A percentile compares a stretch with the other conserved stretches of the same genome.
These are phyloP conservation scores for Drosophila dunni DNA, from an alignment of 1,140 invertebrate genomes.

Conservation along the genomic window DNA sequence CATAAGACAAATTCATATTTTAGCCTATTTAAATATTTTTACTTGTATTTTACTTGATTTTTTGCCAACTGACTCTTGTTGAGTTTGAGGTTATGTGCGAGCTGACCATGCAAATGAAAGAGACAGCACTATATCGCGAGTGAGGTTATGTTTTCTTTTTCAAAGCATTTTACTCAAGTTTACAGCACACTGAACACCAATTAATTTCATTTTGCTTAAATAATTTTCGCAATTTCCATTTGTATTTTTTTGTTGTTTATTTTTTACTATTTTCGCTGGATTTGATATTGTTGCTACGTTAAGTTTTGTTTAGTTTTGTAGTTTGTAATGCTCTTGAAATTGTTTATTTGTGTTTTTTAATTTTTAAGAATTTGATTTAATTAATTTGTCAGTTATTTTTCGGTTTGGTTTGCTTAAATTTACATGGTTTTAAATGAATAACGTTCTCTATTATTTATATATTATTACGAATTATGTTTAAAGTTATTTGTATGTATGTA, in stretches of 20 bases:
- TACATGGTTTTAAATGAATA: constrained; percentile 53
- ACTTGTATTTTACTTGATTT: constrained; percentile 17
- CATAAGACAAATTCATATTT: constrained; percentile 63
- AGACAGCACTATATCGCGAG: constrained; percentile 11
- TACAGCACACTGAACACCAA: constrained; percentile 25
- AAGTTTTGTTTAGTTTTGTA: constrained; percentile 21
- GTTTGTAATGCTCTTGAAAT: constrained; percentile 37
- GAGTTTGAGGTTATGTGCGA: constrained; percentile 39
- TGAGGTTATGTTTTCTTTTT: constrained; percentile 8
- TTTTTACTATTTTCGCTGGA: neutral
- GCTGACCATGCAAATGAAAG: constrained; percentile 23
- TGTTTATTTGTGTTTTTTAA: constrained; percentile 14
- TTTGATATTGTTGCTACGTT: constrained; percentile 32
- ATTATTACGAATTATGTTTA: constrained; percentile 44
- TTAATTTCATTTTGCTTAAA: constrained; percentile 4
- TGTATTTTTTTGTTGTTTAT: neutral
- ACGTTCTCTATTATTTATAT: constrained; percentile 35
- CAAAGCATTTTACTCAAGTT: constrained; percentile 15
- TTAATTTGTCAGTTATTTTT: constrained; percentile 17
- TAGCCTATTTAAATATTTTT: constrained; percentile 27
- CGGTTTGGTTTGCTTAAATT: constrained; percentile 26
- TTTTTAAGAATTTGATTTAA: constrained; percentile 40
- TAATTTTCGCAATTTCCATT: neutral
- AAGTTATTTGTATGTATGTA: constrained; percentile 24
- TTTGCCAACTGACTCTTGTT: neutral